Evolutionary conservation across 2,797 vertebrate species (phyloP), one percentile per base, ranked within the genome.

Genomic region (Ceyx erithaca): DNA sequence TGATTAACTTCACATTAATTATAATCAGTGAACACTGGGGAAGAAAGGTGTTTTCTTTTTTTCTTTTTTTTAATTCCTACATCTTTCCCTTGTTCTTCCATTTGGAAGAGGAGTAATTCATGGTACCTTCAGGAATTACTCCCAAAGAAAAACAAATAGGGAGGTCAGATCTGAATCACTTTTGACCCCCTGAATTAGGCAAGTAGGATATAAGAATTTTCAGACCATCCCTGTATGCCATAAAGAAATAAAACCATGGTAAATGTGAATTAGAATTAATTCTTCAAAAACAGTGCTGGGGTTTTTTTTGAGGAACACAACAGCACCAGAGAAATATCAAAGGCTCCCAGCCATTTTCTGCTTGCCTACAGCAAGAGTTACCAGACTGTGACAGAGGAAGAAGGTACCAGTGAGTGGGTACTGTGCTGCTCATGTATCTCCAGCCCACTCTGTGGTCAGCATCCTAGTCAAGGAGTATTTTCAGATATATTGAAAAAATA

Each of bases 1-100:
- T 92, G 54, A 85, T 92, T 87, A 90, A 89, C n/a, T 87, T 92
- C 43, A 45, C 0, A 0, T 80, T 85, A 75, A 93, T 93, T 82
- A 75, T 59, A 78, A 80, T 80, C 35, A 58, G 18, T 25, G 84
- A 94, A 71, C 41, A 37, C 17, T 48, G 33, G 43, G 12, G 46
- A 92, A 77, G 33, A 71, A 93, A 77, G 14, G 7, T 5, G 8
- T 25, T 62, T 4, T 12, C 4, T 14, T 37, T 37, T 37, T 37
- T 37, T 14, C 6, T 37, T 37, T 37, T 62, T 58, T n/a, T 10
- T 57, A 85, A 86, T 64, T 75, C 31, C 70, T 80, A 41, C 26
- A 82, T n/a, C 30, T 90, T 95, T 89, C 25, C 25, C 14, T 69
- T 52, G 6, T 37, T 79, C 23, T 48, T 70, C 26, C 15, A 4